Conservation (phyloP, 2,888 invertebrate genomes). For the Epinotia brunnichana region DNA sequence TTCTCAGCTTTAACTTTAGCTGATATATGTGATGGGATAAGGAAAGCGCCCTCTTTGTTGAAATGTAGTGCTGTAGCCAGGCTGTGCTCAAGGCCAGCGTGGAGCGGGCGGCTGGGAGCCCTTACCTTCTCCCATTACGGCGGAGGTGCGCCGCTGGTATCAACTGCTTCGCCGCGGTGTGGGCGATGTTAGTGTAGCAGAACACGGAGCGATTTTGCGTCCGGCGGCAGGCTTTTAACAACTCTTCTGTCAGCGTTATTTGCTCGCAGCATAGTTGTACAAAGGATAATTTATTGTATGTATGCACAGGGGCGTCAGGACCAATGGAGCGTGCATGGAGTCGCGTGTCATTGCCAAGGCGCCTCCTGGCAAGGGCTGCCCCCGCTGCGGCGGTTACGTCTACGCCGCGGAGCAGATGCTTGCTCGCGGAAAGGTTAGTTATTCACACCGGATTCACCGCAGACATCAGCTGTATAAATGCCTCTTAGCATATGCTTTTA, state of each 20-base stretch:
- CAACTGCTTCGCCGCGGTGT: conserved; percentile 79
- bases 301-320: conserved; percentile 75
- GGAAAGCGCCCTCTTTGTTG: conserved; percentile 88
- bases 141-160: conserved; percentile 82
- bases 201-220: conserved; percentile 67
- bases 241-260: conserved; percentile 78
- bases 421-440: conserved; percentile 93
- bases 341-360: conserved; percentile 90
- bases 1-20: conserved; percentile 76
- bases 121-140: conserved; percentile 85
- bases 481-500: conserved; percentile 26
- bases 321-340: conserved; percentile 87
- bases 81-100: conserved; percentile 72
- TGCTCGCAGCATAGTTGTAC: conserved; percentile 52
- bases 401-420: conserved; percentile 97
- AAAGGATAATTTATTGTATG: conserved; percentile 59
- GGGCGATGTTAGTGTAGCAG: conserved; percentile 70
- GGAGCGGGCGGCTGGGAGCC: conserved; percentile 83
- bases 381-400: conserved; percentile 93
- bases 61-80: conserved; percentile 61
- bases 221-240: conserved; percentile 78
- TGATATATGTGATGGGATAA: conserved; percentile 87
- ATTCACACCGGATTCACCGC: conserved; percentile 28
- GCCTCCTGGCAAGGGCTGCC: conserved; percentile 93
- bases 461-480: conserved; percentile 18